Evolutionary conservation across 2,797 vertebrate species (phyloP), one percentile per base, ranked within the genome.

Genomic region (Picus viridis): DNA sequence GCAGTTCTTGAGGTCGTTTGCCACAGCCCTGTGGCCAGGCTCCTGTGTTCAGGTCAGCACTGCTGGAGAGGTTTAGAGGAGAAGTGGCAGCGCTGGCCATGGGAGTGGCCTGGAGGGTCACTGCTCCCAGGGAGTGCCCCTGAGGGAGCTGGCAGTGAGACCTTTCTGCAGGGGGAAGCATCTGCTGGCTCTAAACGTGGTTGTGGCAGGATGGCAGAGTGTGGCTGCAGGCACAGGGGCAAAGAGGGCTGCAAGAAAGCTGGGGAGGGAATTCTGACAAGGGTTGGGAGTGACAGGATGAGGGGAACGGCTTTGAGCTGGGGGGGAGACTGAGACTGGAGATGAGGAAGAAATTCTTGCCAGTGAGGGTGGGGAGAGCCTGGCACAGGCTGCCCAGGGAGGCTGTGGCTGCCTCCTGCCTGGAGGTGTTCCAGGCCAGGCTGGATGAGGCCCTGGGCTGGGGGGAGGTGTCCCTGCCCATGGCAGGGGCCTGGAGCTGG

Each of bases 201-300:
- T 29, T 7, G 49, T 47, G 17, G 73, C 49, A 15, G 82, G 68
- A 15, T 4, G 27, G 79, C 58, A 36, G 62, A 2, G 0, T 0
- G 1, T 0, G 22, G 1, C 53, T 13, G 65, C 24, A 7, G n/a
- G n/a, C n/a, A n/a, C n/a, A n/a, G n/a, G n/a, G 5, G 4, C 56
- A 5, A 12, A 0, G 4, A 4, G 59, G 47, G 47, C 20, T 20
- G 47, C 47, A 47, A 47, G 47, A 47, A 12, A 22, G 47, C 47
- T 47, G 47, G 10, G 47, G 19, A 49, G 47, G 47, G 20, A 12
- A 9, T 23, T 23, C 22, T 22, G 20, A 49, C 20, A 49, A 49
- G 47, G 47, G 47, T 10, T 49, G 22, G 47, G 10, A 10, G 20
- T 49, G 47, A 49, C 22, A 49, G 47, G 47, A 22, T 49, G 47